Evolutionary conservation across 2,888 invertebrate species (phyloP).

Genomic region (Oxyteleia sp.): DNA sequence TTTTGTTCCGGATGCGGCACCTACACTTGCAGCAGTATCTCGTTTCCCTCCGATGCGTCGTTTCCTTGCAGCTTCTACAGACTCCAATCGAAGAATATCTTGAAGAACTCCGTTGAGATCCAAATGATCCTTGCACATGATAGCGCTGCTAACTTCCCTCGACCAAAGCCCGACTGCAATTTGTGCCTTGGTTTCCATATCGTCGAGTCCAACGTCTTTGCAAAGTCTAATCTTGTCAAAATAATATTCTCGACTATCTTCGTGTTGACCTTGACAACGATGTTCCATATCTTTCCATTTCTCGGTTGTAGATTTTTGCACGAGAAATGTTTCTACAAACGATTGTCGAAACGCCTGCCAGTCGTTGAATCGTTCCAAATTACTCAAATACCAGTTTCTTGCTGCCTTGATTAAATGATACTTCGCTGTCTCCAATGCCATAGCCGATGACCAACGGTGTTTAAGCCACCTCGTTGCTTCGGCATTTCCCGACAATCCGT

Average conservation of each 20-base stretch:
- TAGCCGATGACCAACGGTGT: background rate
- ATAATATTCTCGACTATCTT: constrained; percentile 52
- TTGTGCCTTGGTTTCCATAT: constrained; percentile 50
- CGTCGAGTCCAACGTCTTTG: constrained; percentile 21
- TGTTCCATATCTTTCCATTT: constrained; percentile 26
- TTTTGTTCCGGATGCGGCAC: too few species aligned
- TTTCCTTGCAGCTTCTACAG: constrained; percentile 3
- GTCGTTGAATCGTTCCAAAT: background rate
- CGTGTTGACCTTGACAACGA: constrained; percentile 23
- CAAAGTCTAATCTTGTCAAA: constrained; percentile 66
- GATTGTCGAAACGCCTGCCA: too few species aligned
- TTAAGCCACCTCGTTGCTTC: background rate
- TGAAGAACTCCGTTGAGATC: constrained; percentile 48
- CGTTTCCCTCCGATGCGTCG: background rate
- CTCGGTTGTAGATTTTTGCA: too few species aligned
- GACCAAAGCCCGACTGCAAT: constrained; percentile 63
- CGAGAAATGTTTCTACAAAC: too few species aligned
- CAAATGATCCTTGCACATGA: constrained; percentile 19
- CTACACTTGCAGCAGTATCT: background rate
- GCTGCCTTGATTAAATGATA: background rate
- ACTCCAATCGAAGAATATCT: constrained; percentile 37
- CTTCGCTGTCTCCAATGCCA: background rate
- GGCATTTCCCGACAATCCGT: background rate
- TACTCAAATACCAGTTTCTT: background rate
- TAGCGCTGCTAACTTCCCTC: constrained; percentile 20